phyloP scores from a whole-genome alignment of 2,113 vertebrate genomes.

The Morone saxatilis region DNA sequence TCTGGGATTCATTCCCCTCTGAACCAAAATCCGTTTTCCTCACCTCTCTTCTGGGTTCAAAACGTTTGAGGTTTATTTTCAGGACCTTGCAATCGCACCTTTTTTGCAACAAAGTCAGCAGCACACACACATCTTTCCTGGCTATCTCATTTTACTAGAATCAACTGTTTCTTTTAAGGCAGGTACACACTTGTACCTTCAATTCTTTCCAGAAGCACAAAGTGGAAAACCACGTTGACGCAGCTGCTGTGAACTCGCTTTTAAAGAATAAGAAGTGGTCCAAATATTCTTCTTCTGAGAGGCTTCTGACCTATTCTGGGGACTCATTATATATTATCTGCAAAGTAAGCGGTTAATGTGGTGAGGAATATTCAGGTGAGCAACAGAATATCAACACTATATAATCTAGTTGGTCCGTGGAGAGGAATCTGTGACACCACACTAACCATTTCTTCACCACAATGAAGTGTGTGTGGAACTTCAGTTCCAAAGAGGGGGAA shows the following conservation, averaged over 20 bases:
- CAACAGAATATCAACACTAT: not conserved
- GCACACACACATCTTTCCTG: constrained; percentile 20
- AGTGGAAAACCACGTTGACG: constrained; percentile 1
- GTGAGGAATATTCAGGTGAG: not conserved
- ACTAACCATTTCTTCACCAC: not conserved
- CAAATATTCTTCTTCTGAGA: not conserved
- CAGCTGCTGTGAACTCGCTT: not conserved
- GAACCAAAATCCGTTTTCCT: constrained; percentile 58
- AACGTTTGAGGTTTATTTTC: constrained; percentile 66
- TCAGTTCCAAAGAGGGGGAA: not conserved
- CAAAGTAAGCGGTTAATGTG: not conserved
- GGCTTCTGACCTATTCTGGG: not conserved
- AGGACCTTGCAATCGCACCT: constrained; percentile 23
- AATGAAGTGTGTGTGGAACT: not conserved
- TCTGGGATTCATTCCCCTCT: constrained; percentile 52
- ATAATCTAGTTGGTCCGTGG: not conserved
- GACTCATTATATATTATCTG: not conserved
- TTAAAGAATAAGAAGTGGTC: not conserved
- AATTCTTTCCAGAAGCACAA: constrained; percentile 1
- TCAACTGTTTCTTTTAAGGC: constrained; percentile 10
- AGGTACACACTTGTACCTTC: constrained; percentile 9
- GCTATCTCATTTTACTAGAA: constrained; percentile 23
- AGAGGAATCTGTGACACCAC: too few species aligned
- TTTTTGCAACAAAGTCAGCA: constrained; percentile 34
- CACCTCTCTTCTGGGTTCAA: constrained; percentile 40